phyloP scores from a whole-genome alignment of 2,113 vertebrate species.

The Brachionichthys hirsutus region DNA sequence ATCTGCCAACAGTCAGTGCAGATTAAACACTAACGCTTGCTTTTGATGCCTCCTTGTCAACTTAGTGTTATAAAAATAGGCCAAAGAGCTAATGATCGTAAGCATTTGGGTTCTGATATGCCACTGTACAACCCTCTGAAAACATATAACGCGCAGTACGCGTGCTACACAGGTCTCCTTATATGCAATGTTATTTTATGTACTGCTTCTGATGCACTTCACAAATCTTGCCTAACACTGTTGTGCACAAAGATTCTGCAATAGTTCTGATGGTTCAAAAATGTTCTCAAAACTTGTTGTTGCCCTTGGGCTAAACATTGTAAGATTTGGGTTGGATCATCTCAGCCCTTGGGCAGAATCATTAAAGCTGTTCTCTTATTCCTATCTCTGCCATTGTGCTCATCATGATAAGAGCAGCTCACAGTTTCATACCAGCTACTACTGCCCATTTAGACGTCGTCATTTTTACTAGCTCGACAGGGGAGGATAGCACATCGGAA shows the following conservation, averaged over 20 bases:
- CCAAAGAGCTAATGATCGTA: conserved; percentile 11
- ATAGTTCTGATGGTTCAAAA: background rate
- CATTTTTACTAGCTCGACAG: conserved; percentile 22
- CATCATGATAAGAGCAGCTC: conserved; percentile 24
- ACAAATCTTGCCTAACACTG: too few relatives aligned
- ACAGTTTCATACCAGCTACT: conserved; percentile 23
- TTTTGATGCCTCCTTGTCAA: conserved; percentile 31
- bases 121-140: background rate
- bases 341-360: conserved; percentile 24
- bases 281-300: conserved; percentile 12
- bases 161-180: too few relatives aligned
- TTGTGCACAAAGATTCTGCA: background rate
- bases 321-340: conserved; percentile 7
- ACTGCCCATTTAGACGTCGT: conserved; percentile 31
- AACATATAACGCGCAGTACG: too few relatives aligned
- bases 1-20: conserved; percentile 14
- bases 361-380: conserved; percentile 42
- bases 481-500: conserved; percentile 38
- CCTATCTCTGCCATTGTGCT: conserved; percentile 48
- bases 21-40: conserved; percentile 25
- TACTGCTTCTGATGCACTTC: too few relatives aligned
- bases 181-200: too few relatives aligned
- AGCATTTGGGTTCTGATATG: background rate
- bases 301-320: conserved; percentile 7
- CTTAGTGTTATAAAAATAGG: conserved; percentile 6